A percentile compares a stretch with the other conserved stretches of the same genome.
Conservation (phyloP, 2,113 vertebrate species). For the Ptyas mucosa region DNA sequence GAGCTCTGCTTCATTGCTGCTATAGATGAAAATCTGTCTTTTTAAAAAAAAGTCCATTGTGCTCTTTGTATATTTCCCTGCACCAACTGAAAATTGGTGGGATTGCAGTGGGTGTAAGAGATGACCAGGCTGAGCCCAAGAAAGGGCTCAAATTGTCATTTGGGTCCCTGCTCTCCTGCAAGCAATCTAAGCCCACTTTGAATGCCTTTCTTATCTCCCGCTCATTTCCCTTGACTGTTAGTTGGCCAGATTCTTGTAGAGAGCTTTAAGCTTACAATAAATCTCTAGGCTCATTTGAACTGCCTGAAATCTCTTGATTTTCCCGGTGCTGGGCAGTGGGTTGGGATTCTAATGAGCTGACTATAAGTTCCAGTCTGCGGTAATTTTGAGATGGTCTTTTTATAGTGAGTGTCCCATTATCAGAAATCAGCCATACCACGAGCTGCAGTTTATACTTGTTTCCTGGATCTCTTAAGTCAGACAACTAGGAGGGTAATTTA, state of each 20-base stretch:
- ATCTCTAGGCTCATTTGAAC: background rate
- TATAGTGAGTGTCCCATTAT: background rate
- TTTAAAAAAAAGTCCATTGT: background rate
- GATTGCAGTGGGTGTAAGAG: background rate
- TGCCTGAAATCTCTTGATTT: background rate
- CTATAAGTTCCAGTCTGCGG: background rate
- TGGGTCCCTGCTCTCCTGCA: fast-evolving
- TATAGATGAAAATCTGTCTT: background rate
- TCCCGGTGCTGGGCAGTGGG: background rate
- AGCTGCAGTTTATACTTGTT: background rate
- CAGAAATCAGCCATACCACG: fast-evolving
- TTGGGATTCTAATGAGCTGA: background rate
- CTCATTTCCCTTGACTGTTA: background rate
- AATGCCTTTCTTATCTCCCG: background rate
- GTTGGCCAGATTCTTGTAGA: background rate
- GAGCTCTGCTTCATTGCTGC: background rate
- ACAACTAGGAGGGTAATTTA: background rate
- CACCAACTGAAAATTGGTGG: background rate
- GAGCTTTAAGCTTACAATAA: background rate
- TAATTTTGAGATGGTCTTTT: background rate
- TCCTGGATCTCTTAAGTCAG: background rate
- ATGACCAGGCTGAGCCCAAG: background rate
- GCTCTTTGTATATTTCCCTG: background rate
- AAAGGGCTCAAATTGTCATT: background rate
- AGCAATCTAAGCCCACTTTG: background rate